phyloP scores from a whole-genome alignment of 1,140 invertebrate species.

The Archivesica marissinica region DNA sequence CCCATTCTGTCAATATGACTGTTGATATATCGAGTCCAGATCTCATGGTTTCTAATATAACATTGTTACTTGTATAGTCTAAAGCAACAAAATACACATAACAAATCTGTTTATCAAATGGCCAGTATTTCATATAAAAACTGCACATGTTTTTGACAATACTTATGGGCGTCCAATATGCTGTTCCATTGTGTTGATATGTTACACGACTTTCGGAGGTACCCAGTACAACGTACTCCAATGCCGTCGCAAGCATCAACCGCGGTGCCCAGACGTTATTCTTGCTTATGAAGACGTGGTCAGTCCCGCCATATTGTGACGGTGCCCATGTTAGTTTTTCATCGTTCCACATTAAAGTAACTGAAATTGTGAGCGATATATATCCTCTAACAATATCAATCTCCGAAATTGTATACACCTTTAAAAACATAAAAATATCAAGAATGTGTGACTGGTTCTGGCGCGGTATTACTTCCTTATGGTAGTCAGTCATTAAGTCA shows the following conservation, averaged over 20 bases:
- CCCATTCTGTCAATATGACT: neutral
- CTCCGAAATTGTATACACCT: neutral
- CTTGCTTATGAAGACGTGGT: neutral
- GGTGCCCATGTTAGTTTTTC: neutral
- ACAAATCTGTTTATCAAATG: slow-evolving; percentile 38
- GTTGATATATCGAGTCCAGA: neutral
- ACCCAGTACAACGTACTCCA: neutral
- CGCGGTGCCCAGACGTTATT: neutral
- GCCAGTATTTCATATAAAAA: slow-evolving; percentile 33
- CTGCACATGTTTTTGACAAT: neutral
- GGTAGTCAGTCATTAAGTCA: neutral
- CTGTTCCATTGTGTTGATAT: neutral
- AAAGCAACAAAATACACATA: neutral
- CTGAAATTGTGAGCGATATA: neutral
- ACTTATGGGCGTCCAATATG: neutral
- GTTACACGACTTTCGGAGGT: neutral
- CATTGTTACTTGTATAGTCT: neutral
- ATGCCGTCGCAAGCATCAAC: neutral
- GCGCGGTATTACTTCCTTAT: neutral
- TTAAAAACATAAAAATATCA: neutral
- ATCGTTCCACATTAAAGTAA: neutral
- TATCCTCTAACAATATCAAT: slow-evolving; percentile 13
- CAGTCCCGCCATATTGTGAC: neutral
- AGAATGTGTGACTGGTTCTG: neutral
- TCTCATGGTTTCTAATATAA: neutral